Conservation (phyloP, 2,888 invertebrate genomes). For the Lasioglossum leucozonium region DNA sequence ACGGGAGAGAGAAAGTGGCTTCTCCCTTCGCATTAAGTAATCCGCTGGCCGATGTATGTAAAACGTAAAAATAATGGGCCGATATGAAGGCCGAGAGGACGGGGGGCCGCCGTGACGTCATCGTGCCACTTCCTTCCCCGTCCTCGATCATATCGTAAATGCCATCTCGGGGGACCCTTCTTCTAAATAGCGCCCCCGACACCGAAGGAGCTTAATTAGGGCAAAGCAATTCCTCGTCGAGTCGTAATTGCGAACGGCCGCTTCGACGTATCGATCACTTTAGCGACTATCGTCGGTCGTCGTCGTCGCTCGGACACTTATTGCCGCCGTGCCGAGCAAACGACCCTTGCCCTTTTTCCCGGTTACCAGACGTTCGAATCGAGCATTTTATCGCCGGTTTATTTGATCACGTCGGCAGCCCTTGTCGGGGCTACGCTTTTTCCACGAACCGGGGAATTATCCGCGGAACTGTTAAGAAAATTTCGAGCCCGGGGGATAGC, state of each 20-base stretch:
- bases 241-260: slow-evolving; percentile 34
- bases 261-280: slow-evolving; percentile 49
- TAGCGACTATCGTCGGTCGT: background rate
- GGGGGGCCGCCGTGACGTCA: slow-evolving; percentile 53
- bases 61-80: slow-evolving; percentile 49
- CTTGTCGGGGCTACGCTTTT: background rate
- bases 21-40: slow-evolving; percentile 68
- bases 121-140: slow-evolving; percentile 35
- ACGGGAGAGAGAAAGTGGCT: slow-evolving; percentile 73
- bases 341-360: slow-evolving; percentile 2
- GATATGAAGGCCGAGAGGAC: background rate
- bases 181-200: slow-evolving; percentile 3
- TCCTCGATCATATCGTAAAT: slow-evolving; percentile 10
- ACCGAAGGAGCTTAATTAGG: slow-evolving; percentile 43
- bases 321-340: background rate
- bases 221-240: slow-evolving; percentile 9
- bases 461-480: background rate
- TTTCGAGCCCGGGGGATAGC: background rate
- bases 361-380: background rate
- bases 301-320: slow-evolving; percentile 21
- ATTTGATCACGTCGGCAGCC: background rate
- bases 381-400: background rate
- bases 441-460: background rate
- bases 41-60: slow-evolving; percentile 47
- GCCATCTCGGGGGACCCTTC: background rate